Percentiles rank a stretch among this genome's conserved stretches.
Conservation (phyloP, 53 echinoderm and acorn worm genomes). For the Arbacia lixula region DNA sequence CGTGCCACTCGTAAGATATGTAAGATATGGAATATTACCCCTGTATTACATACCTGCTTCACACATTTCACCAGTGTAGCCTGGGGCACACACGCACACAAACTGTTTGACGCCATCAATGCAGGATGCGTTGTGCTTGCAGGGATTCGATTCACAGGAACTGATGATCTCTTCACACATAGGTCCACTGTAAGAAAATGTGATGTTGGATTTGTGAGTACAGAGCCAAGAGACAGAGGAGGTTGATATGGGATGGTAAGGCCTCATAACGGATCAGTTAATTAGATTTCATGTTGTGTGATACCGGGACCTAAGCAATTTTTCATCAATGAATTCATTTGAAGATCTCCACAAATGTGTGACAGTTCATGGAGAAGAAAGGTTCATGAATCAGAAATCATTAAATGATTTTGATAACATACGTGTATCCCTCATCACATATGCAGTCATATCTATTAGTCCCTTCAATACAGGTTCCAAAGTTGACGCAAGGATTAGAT, state of each 20-base stretch:
- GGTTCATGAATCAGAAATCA: too few relatives aligned
- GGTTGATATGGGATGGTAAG: too few relatives aligned
- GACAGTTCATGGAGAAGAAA: too few relatives aligned
- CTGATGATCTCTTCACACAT: background rate
- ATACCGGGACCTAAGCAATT: too few relatives aligned
- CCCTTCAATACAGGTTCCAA: conserved; percentile 36
- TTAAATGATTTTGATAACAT: too few relatives aligned
- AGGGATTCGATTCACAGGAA: background rate
- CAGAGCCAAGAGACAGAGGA: too few relatives aligned
- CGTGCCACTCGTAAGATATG: too few relatives aligned
- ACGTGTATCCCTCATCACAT: conserved; percentile 10
- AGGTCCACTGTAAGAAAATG: background rate
- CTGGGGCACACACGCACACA: background rate
- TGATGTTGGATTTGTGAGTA: too few relatives aligned
- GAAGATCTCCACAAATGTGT: too few relatives aligned
- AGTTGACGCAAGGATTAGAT: conserved; percentile 13
- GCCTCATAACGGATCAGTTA: background rate
- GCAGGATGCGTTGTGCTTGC: conserved; percentile 11
- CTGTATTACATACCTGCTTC: conserved; percentile 12
- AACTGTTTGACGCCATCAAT: background rate
- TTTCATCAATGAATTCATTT: too few relatives aligned
- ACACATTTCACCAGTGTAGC: conserved; percentile 9
- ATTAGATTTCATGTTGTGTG: background rate
- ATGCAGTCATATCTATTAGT: conserved; percentile 5
- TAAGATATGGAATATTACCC: too few relatives aligned